Base-by-base conservation (phyloP, 1,140 invertebrate species). In the Bathynomus jamesi region DNA sequence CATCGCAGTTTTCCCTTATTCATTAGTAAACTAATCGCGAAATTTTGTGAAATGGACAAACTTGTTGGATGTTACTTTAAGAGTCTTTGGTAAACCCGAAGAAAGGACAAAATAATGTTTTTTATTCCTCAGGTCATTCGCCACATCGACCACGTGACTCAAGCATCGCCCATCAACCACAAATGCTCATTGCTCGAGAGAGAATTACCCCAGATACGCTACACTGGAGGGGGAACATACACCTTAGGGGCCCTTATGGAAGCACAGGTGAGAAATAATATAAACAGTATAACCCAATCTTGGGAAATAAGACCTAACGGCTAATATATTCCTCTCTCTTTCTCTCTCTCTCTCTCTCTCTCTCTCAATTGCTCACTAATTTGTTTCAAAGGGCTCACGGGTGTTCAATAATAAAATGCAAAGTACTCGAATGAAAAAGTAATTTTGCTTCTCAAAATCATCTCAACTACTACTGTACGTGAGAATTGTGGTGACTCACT, bases 191-290 rank as follows among this genome's bases (percentile, higher is more conserved):
- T 90, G 25, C 76, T 90, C 13, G 86, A 87, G 73, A 83, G 87
- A 67, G 84, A 89, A 75, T 79, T 90, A 5, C 85, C 83, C 8
- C 83, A 84, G 53, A 87, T 90, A 30, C 82, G 79, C 46, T 90
- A 89, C 77, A 84, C 82, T 21, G 88, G 88, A 10, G 89, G 89
- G 5, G 88, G 87, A 28, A 90, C 89, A 3, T 89, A 86, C 76
- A 91, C 89, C 0, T 80, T 87, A 28, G 89, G 88, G 17, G 89
- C 89, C 5, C 83, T 90, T 66, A 76, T 86, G 32, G 85, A 87
- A 79, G 89, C 89, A 17, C 83, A 88, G 80, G 88, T 89, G 79
- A 80, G 69, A 11, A 69, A 46, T 17, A 31, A 61, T 61, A 40
- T 24, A 17, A 3, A 61, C 69, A n/a, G n/a, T n/a, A n/a, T n/a